Conservation (phyloP, 2,888 invertebrate genomes). For the Eudasyphora cyanicolor region DNA sequence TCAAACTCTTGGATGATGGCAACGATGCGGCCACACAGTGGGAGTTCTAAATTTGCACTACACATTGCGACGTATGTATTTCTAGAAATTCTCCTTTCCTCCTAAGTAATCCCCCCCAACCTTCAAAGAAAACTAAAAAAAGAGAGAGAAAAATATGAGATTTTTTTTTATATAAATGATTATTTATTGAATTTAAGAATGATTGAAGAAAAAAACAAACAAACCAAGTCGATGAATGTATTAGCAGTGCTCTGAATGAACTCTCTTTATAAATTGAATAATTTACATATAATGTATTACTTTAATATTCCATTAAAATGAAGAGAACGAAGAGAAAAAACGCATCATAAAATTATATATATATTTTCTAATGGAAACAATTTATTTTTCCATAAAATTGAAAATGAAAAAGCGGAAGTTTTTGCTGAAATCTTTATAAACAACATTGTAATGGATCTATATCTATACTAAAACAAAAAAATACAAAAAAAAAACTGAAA, state of each 20-base stretch:
- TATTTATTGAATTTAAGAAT: conserved; percentile 52
- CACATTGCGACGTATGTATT: not conserved
- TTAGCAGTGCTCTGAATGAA: not conserved
- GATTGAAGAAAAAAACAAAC: not conserved
- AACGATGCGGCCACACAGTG: conserved; percentile 92
- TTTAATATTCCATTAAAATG: conserved; percentile 47
- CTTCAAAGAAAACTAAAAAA: not conserved
- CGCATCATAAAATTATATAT: conserved; percentile 35
- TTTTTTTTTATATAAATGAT: conserved; percentile 47
- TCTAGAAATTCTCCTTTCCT: not conserved
- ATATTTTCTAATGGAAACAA: conserved; percentile 51
- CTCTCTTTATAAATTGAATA: conserved; percentile 50
- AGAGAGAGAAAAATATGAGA: not conserved
- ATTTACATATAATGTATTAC: conserved; percentile 63
- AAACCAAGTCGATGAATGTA: conserved; percentile 44
- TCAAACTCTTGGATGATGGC: conserved; percentile 90
- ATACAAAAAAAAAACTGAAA: conserved; percentile 42
- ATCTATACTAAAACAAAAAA: conserved; percentile 54
- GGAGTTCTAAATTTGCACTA: conserved; percentile 88
- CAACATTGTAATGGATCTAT: conserved; percentile 41
- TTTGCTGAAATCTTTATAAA: conserved; percentile 60
- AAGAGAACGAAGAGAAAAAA: conserved; percentile 25
- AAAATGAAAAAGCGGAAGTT: conserved; percentile 60
- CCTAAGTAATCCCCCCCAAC: no score
- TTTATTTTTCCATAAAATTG: conserved; percentile 55